Percentiles rank a stretch among this genome's conserved stretches.
These are phyloP conservation scores for Drosophila hydei DNA, from an alignment of 1,140 invertebrate species.

Conservation along the genomic window DNA sequence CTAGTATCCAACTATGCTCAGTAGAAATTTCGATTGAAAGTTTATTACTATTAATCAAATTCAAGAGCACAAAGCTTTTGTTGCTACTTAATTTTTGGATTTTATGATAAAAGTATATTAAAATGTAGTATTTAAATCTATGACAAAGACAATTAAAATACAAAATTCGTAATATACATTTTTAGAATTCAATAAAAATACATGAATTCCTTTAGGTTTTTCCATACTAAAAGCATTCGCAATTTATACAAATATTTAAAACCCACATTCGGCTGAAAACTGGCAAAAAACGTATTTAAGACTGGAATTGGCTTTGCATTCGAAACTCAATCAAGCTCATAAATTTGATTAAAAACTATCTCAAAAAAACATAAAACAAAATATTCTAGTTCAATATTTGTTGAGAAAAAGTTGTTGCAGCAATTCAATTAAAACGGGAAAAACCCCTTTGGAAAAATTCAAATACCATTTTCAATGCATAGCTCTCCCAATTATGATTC, in stretches of 20 bases:
- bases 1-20: constrained; percentile 6
- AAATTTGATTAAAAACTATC: constrained; percentile 42
- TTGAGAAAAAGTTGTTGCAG: constrained; percentile 17
- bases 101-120: too few relatives aligned
- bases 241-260: too few relatives aligned
- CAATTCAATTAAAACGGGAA: constrained; percentile 40
- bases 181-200: too few relatives aligned
- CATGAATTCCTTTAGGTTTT: too few relatives aligned
- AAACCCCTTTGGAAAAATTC: constrained; percentile 20
- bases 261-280: too few relatives aligned
- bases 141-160: too few relatives aligned
- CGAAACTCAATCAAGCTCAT: background rate
- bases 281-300: too few relatives aligned
- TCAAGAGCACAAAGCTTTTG: too few relatives aligned
- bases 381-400: constrained; percentile 17
- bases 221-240: too few relatives aligned
- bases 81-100: too few relatives aligned
- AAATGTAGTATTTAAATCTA: too few relatives aligned
- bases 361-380: constrained; percentile 3
- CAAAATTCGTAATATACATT: too few relatives aligned
- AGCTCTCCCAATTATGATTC: constrained; percentile 33
- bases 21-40: background rate
- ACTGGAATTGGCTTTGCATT: background rate
- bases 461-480: constrained; percentile 1
- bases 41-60: background rate